Base-by-base conservation (phyloP, 2,113 vertebrate genomes). In the Cichladusa arquata region DNA sequence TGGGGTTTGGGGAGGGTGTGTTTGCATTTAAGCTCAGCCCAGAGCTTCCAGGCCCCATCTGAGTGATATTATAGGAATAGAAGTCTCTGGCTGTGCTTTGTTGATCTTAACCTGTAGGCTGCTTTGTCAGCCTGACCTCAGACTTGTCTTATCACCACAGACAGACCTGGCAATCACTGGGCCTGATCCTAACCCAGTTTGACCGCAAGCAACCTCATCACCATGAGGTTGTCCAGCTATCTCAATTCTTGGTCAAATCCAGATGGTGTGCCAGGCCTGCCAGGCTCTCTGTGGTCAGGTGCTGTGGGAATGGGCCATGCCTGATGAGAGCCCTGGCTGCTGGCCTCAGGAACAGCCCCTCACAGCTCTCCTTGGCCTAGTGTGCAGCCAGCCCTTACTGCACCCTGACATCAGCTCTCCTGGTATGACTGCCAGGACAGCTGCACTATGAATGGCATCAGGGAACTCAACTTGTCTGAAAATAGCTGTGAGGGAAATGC, bases 341-440 rank as follows among this genome's bases (percentile, higher is more conserved):
- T 67, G 54, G 51, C 71, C 11, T n/a, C 72, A 20, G 51, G 54
- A 80, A 31, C 11, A 8, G 9, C 36, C 23, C 29, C 54, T 51
- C 14, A 16, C 48, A 77, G 54, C 50, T 73, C 36, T 34, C 24
- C 62, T 44, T 36, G 50, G 48, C 28, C 33, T 19, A 40, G 25
- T 14, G 19, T 13, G 12, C 31, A 80, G 80, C 36, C 26, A 92
- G 79, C 13, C 36, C 62, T 61, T 19, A 29, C 44, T 82, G 70
- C 44, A 72, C 61, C 36, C 86, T 92, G 76, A 48, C 23, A 34
- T 73, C 19, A 12, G 44, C 65, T 60, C 70, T 79, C 23, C 78
- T 85, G 60, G 51, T 81, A 48, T 80, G 85, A 79, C 48, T 83
- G 74, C 25, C 47, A 62, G 85, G 82, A 93, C 95, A 96, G 94